Percentiles rank a stretch among this genome's conserved stretches.
These are phyloP conservation scores for Trachemys scripta DNA, from an alignment of 2,113 vertebrate genomes.

Conservation along the genomic window DNA sequence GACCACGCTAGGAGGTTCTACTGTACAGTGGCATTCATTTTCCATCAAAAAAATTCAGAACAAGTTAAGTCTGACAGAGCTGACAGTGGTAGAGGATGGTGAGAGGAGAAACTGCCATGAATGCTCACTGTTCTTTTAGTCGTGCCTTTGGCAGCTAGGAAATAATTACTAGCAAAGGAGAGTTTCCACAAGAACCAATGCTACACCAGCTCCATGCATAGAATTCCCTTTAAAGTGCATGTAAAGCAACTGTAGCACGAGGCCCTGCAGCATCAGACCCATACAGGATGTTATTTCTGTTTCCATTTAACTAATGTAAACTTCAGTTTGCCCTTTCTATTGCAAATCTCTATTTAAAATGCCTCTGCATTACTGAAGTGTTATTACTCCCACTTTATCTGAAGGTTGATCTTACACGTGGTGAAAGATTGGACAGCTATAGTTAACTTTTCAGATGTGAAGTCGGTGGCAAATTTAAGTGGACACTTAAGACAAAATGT, in stretches of 20 bases:
- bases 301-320: neutral
- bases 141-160: neutral
- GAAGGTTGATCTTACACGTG: neutral
- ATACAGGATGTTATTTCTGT: neutral
- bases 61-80: neutral
- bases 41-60: neutral
- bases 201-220: neutral
- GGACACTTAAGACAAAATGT: neutral
- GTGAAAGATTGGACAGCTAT: neutral
- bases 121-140: neutral
- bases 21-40: neutral
- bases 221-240: neutral
- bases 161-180: neutral
- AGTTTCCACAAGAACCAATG: neutral
- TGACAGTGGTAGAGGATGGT: too few species aligned
- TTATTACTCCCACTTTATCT: neutral
- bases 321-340: neutral
- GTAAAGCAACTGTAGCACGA: neutral
- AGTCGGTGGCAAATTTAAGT: neutral
- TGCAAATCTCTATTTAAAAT: neutral
- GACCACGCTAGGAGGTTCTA: neutral
- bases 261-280: neutral
- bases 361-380: neutral
- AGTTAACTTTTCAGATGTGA: neutral
- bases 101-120: neutral